phyloP scores from a whole-genome alignment of 2,888 invertebrate genomes.

The Habroteleia sp. region DNA sequence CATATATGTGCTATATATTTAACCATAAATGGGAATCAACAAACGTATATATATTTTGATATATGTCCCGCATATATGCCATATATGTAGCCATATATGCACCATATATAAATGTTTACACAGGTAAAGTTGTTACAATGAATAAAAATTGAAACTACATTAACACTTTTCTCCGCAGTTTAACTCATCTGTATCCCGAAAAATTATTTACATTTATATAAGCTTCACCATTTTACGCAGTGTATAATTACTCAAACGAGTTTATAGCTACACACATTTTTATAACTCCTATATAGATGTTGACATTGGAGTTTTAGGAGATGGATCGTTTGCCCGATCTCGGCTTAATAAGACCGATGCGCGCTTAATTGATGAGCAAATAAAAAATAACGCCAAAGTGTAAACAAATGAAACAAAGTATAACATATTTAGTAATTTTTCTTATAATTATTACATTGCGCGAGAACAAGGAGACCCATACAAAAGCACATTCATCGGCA shows the following conservation, averaged over 20 bases:
- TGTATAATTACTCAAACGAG: not conserved
- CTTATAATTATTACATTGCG: slow-evolving; percentile 40
- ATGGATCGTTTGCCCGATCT: not conserved
- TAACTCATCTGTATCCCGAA: too few relatives aligned
- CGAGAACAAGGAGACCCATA: slow-evolving; percentile 32
- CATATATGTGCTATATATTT: too few relatives aligned
- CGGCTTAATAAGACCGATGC: slow-evolving; percentile 11
- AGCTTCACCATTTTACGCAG: not conserved
- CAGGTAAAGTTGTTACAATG: not conserved
- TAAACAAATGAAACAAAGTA: slow-evolving; percentile 6
- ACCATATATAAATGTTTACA: too few relatives aligned
- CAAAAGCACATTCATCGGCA: slow-evolving; percentile 61
- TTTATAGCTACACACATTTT: not conserved
- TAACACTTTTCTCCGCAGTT: too few relatives aligned
- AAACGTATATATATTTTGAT: too few relatives aligned
- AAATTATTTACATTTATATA: not conserved
- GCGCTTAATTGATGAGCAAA: slow-evolving; percentile 29
- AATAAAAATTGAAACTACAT: too few relatives aligned
- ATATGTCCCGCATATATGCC: too few relatives aligned
- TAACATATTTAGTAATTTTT: slow-evolving; percentile 41
- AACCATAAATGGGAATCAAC: too few relatives aligned
- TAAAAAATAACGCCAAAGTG: slow-evolving; percentile 8
- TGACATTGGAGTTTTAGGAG: slow-evolving; percentile 10
- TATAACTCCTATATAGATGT: too few relatives aligned
- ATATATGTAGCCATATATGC: too few relatives aligned